A percentile compares a stretch with the other conserved stretches of the same genome.
These are phyloP conservation scores for Scolopax rusticola DNA, from an alignment of 2,797 vertebrate species.

Conservation along the genomic window DNA sequence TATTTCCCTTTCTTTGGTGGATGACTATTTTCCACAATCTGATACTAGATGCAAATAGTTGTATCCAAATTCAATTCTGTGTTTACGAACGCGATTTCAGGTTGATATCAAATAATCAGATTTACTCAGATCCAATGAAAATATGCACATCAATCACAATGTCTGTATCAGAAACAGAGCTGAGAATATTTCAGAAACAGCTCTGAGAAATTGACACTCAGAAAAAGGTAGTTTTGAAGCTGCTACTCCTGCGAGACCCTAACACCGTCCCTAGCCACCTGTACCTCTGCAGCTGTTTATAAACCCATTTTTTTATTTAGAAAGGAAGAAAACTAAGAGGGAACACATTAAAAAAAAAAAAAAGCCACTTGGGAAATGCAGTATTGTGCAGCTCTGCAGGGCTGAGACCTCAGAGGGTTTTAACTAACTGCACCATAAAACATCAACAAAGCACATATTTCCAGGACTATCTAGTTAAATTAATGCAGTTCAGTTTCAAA, in stretches of 20 bases:
- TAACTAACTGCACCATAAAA: neutral
- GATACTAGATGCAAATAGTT: slow-evolving; percentile 47
- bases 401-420: neutral
- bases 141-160: slow-evolving; percentile 31
- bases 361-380: neutral
- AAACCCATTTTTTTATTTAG: neutral
- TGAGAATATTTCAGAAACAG: neutral
- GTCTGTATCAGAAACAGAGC: neutral
- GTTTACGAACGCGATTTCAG: slow-evolving; percentile 55
- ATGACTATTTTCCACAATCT: slow-evolving; percentile 1
- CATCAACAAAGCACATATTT: neutral
- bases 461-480: neutral
- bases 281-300: neutral
- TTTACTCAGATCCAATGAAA: slow-evolving; percentile 26
- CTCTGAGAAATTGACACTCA: neutral
- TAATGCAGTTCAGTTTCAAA: neutral
- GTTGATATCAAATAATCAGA: neutral
- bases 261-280: fast-evolving
- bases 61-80: slow-evolving; percentile 47
- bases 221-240: neutral
- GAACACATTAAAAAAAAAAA: neutral
- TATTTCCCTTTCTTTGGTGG: slow-evolving; percentile 43
- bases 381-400: neutral
- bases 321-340: neutral
- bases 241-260: neutral